Evolutionary conservation across 2,797 vertebrate genomes (phyloP).

Genomic region (Coranthus polyacanthus): DNA sequence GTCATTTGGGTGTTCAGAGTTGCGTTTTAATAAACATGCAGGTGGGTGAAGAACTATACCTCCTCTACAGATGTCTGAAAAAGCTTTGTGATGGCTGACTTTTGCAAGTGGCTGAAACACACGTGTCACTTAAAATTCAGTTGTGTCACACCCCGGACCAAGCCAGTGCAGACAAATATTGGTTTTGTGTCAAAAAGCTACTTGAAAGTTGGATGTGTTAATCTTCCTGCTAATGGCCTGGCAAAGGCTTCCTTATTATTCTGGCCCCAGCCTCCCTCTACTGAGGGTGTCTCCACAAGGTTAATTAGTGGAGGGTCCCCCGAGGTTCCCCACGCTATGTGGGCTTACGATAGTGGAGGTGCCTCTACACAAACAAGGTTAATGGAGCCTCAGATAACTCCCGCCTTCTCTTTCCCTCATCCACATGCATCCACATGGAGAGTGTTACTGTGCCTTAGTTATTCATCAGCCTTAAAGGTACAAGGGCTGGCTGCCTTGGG

Average conservation of each 20-base stretch:
- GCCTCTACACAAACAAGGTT: constrained; percentile 85
- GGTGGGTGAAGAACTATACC: not conserved
- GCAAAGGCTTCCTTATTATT: constrained; percentile 85
- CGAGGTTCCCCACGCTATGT: constrained; percentile 78
- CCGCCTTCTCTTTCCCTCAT: constrained; percentile 55
- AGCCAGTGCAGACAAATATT: constrained; percentile 81
- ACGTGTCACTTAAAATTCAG: constrained; percentile 73
- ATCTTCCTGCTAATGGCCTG: constrained; percentile 84
- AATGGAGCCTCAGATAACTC: constrained; percentile 80
- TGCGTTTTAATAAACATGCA: too few relatives aligned
- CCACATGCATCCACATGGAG: constrained; percentile 56
- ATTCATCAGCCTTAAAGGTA: constrained; percentile 66
- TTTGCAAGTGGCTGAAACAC: constrained; percentile 39
- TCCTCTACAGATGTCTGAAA: constrained; percentile 11
- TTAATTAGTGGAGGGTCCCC: constrained; percentile 87
- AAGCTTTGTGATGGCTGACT: constrained; percentile 23
- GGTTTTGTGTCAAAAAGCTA: constrained; percentile 87
- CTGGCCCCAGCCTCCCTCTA: constrained; percentile 75
- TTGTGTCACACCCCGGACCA: constrained; percentile 52
- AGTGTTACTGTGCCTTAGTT: constrained; percentile 52
- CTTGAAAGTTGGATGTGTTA: constrained; percentile 86
- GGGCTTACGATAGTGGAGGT: constrained; percentile 84
- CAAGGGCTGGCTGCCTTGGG: constrained; percentile 50
- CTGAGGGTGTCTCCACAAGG: constrained; percentile 85
- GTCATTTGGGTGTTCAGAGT: too few relatives aligned